Evolutionary conservation across 1,140 invertebrate species (phyloP).

Genomic region (Anthonomus grandis): DNA sequence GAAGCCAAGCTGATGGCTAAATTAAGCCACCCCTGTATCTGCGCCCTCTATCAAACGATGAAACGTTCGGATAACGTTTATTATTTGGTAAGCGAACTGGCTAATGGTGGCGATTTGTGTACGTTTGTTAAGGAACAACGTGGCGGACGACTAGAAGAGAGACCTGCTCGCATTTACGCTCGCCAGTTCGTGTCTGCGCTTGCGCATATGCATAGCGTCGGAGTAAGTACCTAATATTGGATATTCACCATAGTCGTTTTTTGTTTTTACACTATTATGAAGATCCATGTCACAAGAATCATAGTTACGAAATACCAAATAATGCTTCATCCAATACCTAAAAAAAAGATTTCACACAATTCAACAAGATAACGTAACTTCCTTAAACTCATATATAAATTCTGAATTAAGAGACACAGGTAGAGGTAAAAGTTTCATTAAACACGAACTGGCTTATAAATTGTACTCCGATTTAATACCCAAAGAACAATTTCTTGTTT

Average conservation of each 20-base stretch:
- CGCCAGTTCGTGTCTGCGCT: conserved; percentile 66
- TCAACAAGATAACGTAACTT: too few species aligned
- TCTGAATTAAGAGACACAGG: too few species aligned
- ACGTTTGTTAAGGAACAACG: conserved; percentile 59
- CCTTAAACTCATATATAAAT: too few species aligned
- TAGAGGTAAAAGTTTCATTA: too few species aligned
- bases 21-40: conserved; percentile 65
- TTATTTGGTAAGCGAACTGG: conserved; percentile 60
- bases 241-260: too few species aligned
- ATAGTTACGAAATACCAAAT: too few species aligned
- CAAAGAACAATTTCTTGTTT: too few species aligned
- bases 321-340: background rate
- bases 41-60: conserved; percentile 65
- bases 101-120: conserved; percentile 64
- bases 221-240: conserved; percentile 36
- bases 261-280: too few species aligned
- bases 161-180: conserved; percentile 55
- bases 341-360: too few species aligned
- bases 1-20: conserved; percentile 65
- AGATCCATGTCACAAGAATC: too few species aligned
- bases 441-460: too few species aligned
- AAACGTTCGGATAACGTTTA: conserved; percentile 59
- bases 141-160: conserved; percentile 58
- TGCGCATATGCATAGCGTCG: conserved; percentile 63
- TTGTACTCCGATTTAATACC: too few species aligned